These are phyloP conservation scores for Megaptera novaeangliae DNA, from an alignment of 2,113 vertebrate species.

Conservation along the genomic window DNA sequence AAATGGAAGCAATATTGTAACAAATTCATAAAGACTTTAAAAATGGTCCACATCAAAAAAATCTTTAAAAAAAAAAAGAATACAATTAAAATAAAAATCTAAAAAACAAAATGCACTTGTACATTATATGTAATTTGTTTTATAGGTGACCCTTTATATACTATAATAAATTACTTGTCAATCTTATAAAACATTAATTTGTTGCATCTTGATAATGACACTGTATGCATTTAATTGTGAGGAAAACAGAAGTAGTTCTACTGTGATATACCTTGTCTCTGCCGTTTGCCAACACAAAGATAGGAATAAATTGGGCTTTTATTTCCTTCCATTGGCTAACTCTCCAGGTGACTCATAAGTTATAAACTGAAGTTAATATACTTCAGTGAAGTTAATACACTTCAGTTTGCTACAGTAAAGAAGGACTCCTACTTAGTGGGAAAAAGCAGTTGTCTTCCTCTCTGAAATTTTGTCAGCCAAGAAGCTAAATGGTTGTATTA, in stretches of 20 bases:
- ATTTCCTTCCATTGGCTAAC: slow-evolving; percentile 5
- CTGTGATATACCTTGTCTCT: neutral
- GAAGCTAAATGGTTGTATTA: neutral
- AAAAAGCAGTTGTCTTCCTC: neutral
- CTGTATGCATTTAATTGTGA: neutral
- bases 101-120: neutral
- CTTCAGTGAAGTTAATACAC: neutral
- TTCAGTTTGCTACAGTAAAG: neutral
- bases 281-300: neutral
- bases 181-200: neutral
- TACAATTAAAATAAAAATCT: too few relatives aligned
- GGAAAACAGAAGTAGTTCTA: neutral
- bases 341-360: neutral
- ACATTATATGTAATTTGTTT: neutral
- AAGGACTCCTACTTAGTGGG: neutral
- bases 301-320: neutral
- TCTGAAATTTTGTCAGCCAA: neutral
- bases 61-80: too few relatives aligned
- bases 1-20: too few relatives aligned
- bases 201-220: neutral
- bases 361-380: neutral
- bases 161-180: neutral
- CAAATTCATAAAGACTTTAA: too few relatives aligned
- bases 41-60: too few relatives aligned
- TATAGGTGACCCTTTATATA: neutral